phyloP scores from a whole-genome alignment of 2,113 vertebrate species.

The Dasypus novemcinctus region DNA sequence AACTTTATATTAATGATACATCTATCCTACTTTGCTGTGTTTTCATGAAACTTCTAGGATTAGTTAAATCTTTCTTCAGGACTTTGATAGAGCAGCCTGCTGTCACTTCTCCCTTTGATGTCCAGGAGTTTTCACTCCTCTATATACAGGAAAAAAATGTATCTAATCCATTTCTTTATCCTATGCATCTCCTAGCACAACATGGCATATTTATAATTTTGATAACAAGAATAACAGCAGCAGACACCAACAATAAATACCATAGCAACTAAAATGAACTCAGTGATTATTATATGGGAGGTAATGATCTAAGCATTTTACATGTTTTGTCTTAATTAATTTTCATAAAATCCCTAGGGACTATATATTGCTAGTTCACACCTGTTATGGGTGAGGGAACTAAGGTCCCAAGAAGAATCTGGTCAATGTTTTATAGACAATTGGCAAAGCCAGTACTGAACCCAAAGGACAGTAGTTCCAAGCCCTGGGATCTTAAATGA shows the following conservation, averaged over 20 bases:
- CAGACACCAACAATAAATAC: background rate
- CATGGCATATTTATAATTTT: no score
- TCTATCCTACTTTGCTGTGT: no score
- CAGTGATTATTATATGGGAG: background rate
- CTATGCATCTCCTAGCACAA: no score
- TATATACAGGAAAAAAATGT: no score
- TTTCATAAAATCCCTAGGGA: background rate
- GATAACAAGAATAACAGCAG: background rate
- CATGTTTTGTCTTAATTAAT: background rate
- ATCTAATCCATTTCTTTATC: no score
- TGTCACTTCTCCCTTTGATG: no score
- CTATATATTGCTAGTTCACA: background rate
- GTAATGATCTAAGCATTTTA: background rate
- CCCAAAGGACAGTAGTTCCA: background rate
- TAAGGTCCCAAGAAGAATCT: background rate
- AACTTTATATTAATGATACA: no score
- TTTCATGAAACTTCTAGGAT: no score
- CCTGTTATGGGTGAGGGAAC: background rate
- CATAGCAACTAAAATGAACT: background rate
- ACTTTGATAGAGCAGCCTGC: no score
- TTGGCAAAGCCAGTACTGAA: background rate
- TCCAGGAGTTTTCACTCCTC: no score
- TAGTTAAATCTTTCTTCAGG: no score
- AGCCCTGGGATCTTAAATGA: background rate
- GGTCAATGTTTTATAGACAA: background rate